Evolutionary conservation across 2,797 vertebrate species (phyloP).

Genomic region (Sitta carolinensis): DNA sequence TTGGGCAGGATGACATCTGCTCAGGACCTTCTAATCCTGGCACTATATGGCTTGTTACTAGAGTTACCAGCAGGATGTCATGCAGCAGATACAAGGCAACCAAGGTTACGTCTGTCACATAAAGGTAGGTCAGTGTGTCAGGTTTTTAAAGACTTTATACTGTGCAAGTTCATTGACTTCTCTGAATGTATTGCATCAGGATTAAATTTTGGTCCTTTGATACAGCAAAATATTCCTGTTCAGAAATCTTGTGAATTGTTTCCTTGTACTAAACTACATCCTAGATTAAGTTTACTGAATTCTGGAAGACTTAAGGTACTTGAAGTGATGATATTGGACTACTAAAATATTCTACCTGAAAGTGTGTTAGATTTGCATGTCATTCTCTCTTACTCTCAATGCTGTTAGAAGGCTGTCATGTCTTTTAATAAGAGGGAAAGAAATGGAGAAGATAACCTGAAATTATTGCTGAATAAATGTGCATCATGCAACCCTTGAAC

Average conservation of each 20-base stretch:
- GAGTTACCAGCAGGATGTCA: slow-evolving; percentile 46
- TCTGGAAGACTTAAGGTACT: not conserved
- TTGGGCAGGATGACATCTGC: slow-evolving; percentile 69
- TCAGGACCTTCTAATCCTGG: slow-evolving; percentile 56
- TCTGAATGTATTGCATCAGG: not conserved
- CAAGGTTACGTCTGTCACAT: slow-evolving; percentile 69
- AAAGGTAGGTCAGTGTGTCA: slow-evolving; percentile 69
- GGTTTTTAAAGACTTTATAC: slow-evolving; percentile 8
- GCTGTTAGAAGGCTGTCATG: slow-evolving; percentile 9
- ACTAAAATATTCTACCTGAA: not conserved
- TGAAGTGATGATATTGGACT: not conserved
- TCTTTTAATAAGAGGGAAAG: slow-evolving; percentile 25
- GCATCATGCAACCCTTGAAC: slow-evolving; percentile 7
- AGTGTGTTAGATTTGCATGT: slow-evolving; percentile 3
- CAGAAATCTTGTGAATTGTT: not conserved
- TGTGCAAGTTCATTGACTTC: slow-evolving; percentile 12
- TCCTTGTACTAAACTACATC: not conserved
- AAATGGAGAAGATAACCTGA: slow-evolving; percentile 19
- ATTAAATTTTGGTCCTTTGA: not conserved
- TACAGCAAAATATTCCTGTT: not conserved
- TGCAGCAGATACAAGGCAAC: slow-evolving; percentile 46
- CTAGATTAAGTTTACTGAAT: not conserved
- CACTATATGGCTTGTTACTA: slow-evolving; percentile 61
- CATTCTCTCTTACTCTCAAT: not conserved
- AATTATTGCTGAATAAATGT: slow-evolving; percentile 23